Conservation (phyloP, 2,888 invertebrate genomes). For the Chaitophorus viminalis region DNA sequence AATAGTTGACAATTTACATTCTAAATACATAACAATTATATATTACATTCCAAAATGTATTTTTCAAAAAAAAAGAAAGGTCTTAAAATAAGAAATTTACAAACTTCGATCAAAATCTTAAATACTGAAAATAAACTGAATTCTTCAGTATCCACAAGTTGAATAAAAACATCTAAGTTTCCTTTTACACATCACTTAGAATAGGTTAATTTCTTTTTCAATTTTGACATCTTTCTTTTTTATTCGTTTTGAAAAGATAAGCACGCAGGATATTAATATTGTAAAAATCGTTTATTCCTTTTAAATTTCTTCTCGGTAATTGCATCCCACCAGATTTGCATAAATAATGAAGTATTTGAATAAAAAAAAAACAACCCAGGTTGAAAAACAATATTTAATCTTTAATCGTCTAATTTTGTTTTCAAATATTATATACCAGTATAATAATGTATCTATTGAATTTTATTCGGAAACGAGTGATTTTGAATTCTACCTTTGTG, state of each 20-base stretch:
- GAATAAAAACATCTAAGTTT: background rate
- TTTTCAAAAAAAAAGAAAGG: too few relatives aligned
- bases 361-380: background rate
- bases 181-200: background rate
- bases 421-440: background rate
- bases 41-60: too few relatives aligned
- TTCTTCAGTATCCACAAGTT: background rate
- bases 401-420: slow-evolving; percentile 9
- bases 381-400: background rate
- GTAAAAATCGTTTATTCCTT: slow-evolving; percentile 23
- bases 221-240: background rate
- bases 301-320: slow-evolving; percentile 15
- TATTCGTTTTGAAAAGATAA: background rate
- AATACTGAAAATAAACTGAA: background rate
- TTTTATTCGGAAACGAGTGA: background rate
- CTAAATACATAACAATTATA: too few relatives aligned
- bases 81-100: too few relatives aligned
- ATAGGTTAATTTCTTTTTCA: background rate
- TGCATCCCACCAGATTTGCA: slow-evolving; percentile 27
- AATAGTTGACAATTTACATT: too few relatives aligned
- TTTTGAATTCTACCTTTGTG: background rate
- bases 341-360: slow-evolving; percentile 17
- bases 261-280: slow-evolving; percentile 37
- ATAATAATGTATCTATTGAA: background rate
- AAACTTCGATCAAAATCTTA: too few relatives aligned